phyloP scores from a whole-genome alignment of 2,797 vertebrate species.

The Coracias cyanogaster region DNA sequence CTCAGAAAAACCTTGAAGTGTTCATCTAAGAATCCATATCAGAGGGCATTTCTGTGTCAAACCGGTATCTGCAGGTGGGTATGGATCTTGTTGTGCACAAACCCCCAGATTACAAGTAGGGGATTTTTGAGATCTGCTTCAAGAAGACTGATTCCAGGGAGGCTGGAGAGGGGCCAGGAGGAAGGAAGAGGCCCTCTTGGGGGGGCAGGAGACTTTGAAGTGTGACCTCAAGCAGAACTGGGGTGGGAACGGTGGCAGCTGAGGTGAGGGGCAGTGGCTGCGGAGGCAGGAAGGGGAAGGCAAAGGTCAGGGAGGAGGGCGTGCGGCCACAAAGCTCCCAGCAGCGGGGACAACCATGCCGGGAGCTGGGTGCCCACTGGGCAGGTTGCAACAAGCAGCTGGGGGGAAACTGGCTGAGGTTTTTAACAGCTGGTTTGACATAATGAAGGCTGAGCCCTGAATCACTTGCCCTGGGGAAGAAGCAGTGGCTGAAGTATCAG shows the following conservation, averaged over 20 bases:
- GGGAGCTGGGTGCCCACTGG: not conserved
- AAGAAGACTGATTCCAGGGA: not conserved
- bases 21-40: not conserved
- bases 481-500: not conserved
- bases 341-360: not conserved
- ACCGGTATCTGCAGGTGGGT: slow-evolving; percentile 17
- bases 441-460: not conserved
- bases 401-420: not conserved
- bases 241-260: accelerated
- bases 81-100: not conserved
- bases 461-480: not conserved
- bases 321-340: not conserved
- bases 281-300: not conserved
- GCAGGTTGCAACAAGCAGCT: not conserved
- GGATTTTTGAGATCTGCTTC: slow-evolving; percentile 26
- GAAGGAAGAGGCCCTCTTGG: slow-evolving; percentile 2
- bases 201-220: not conserved
- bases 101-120: not conserved
- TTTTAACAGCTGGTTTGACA: slow-evolving; percentile 9
- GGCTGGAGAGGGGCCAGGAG: slow-evolving; percentile 46
- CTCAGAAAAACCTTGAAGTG: not conserved
- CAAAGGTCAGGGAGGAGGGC: not conserved
- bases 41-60: slow-evolving; percentile 8
- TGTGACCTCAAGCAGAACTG: not conserved
- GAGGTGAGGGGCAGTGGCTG: not conserved